phyloP scores from a whole-genome alignment of 2,797 vertebrate species.

The Amphiprion clarkii region DNA sequence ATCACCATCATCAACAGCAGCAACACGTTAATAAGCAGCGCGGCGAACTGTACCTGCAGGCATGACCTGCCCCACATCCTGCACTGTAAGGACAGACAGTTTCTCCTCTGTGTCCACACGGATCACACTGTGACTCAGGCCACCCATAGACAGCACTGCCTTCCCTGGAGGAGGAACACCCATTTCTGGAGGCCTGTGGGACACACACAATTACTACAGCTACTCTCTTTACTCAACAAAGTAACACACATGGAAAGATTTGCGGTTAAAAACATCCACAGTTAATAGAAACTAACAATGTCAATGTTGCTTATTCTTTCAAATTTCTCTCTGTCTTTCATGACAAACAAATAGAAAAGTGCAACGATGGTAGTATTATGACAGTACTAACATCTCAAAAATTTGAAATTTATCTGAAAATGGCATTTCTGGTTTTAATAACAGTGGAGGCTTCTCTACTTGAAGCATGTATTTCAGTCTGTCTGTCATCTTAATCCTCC shows the following conservation, averaged over 20 bases:
- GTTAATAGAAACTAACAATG: neutral
- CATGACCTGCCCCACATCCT: constrained; percentile 97
- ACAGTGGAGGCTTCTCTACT: neutral
- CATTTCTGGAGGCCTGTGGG: constrained; percentile 90
- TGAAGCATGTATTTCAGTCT: constrained; percentile 19
- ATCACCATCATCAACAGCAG: neutral
- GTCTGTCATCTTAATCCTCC: constrained; percentile 25
- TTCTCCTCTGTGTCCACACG: constrained; percentile 96
- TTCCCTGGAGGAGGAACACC: constrained; percentile 94
- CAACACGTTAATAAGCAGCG: neutral
- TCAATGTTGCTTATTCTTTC: neutral
- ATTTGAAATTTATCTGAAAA: constrained; percentile 7
- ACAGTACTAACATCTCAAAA: constrained; percentile 1
- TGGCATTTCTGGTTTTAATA: constrained; percentile 26
- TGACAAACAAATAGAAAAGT: constrained; percentile 1
- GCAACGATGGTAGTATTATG: neutral
- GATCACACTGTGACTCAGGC: constrained; percentile 94
- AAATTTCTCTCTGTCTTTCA: neutral
- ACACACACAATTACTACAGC: constrained; percentile 30
- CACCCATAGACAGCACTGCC: constrained; percentile 94
- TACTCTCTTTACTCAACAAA: neutral
- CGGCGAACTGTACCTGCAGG: constrained; percentile 91
- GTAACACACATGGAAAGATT: neutral
- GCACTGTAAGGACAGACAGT: constrained; percentile 94
- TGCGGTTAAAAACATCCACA: neutral